Evolutionary conservation across 2,888 invertebrate genomes (phyloP).

Genomic region (Choreutis nemorana): DNA sequence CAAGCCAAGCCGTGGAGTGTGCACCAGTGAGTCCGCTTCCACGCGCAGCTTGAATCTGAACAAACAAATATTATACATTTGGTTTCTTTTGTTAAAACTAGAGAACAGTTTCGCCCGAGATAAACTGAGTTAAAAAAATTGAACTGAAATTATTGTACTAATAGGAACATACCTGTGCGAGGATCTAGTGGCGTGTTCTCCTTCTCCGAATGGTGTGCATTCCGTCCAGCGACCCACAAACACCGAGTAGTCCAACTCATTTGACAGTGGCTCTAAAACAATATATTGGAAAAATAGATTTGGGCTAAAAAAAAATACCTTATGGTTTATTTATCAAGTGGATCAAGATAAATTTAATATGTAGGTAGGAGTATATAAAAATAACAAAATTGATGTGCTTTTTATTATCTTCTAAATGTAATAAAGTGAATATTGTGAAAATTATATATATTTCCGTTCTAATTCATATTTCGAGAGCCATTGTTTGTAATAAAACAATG

Average conservation of each 20-base stretch:
- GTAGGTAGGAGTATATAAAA: too few species aligned
- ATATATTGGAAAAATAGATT: too few species aligned
- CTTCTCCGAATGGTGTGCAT: conserved; percentile 29
- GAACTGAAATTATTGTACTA: not conserved
- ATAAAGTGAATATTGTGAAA: too few species aligned
- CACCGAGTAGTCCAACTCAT: conserved; percentile 32
- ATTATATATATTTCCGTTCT: too few species aligned
- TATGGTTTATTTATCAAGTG: too few species aligned
- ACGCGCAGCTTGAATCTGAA: conserved; percentile 5
- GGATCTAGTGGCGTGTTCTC: conserved; percentile 28
- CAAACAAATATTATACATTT: conserved; percentile 2
- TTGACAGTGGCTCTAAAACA: conserved; percentile 28
- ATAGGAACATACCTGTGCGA: conserved; percentile 29
- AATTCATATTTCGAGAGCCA: too few species aligned
- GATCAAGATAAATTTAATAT: too few species aligned
- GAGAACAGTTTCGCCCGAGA: conserved; percentile 6
- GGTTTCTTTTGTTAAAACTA: conserved; percentile 4
- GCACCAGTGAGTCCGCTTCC: conserved; percentile 44
- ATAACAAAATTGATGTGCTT: too few species aligned
- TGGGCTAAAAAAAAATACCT: too few species aligned
- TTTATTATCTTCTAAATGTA: too few species aligned
- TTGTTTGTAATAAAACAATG: too few species aligned
- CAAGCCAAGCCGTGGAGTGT: conserved; percentile 51
- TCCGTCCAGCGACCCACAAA: conserved; percentile 50
- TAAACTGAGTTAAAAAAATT: conserved; percentile 7